Evolutionary conservation across 2,888 invertebrate species (phyloP).

Genomic region (Globia sparganii): DNA sequence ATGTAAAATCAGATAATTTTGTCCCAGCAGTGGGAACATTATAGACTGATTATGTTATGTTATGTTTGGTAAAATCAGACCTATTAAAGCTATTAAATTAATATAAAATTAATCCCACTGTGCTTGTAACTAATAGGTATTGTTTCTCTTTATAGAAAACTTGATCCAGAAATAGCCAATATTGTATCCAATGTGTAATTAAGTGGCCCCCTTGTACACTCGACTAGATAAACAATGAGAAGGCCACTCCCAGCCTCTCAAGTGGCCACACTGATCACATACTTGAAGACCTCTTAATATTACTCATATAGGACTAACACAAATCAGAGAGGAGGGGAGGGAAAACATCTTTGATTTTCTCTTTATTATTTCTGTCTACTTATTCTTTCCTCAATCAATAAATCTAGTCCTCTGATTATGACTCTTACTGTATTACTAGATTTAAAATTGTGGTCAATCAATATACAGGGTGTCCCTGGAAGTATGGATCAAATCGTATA

Average conservation of each 20-base stretch:
- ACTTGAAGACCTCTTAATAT: constrained; percentile 28
- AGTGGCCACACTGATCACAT: constrained; percentile 15
- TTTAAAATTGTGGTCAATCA: no score
- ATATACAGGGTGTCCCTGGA: no score
- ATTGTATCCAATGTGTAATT: constrained; percentile 1
- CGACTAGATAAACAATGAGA: constrained; percentile 27
- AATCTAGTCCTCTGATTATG: background rate
- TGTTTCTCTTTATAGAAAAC: background rate
- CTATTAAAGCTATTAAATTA: no score
- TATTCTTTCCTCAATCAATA: background rate
- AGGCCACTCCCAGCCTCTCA: background rate
- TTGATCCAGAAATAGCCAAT: background rate
- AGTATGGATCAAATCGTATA: no score
- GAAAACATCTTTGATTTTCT: constrained; percentile 12
- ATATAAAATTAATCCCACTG: background rate
- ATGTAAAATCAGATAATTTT: no score
- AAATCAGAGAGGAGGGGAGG: no score
- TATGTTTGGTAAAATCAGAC: no score
- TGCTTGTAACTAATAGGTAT: background rate
- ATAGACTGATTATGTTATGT: no score
- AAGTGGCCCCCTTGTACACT: constrained; percentile 18
- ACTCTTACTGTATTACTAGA: background rate
- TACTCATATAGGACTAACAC: background rate
- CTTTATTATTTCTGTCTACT: background rate
- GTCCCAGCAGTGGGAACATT: no score